Base-by-base conservation (phyloP, 2,888 invertebrate genomes). In the Pyrrhia umbra region DNA sequence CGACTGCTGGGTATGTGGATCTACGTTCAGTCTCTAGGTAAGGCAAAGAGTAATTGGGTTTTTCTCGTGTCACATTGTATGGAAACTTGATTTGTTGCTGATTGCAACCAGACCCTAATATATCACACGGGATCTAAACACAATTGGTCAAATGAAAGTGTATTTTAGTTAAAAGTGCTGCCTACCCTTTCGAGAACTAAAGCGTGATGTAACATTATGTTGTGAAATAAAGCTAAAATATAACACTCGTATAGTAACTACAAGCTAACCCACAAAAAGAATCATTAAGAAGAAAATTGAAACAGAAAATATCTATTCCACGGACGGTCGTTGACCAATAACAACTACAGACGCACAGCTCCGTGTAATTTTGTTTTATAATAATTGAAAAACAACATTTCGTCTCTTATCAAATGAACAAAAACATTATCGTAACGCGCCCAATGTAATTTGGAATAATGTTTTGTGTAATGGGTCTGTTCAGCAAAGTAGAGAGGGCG, bases 371-470 rank as follows among this genome's bases (percentile, higher is more conserved):
- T 73, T 75, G 78, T 78, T 80, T 78, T 76, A 80, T 80, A 80
- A 82, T 85, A 88, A 88, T 88, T 87, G 82, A 87, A 88, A 86
- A 87, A 85, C 86, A 89, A 86, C 83, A 84, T 82, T 86, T 83
- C 82, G 82, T 86, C 83, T 86, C 85, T 88, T 88, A 88, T 89
- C 86, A 89, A 90, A 89, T 88, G 88, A 90, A 89, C 86, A 86
- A 87, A 85, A 88, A 88, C 89, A 89, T 90, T 88, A 90, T 90
- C 86, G 90, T 88, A 86, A 89, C 87, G 87, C 83, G 86, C 85
- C 88, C 87, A 84, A 88, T 90, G 90, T 90, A 91, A 92, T 92
- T 92, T 92, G 87, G 87, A 91, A 91, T 92, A 92, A 91, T 91
- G 90, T 89, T 90, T 89, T 90, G 89, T 88, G 88, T 91, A 91